Evolutionary conservation across 2,113 vertebrate species (phyloP).

Genomic region (Chrysochloris asiatica): DNA sequence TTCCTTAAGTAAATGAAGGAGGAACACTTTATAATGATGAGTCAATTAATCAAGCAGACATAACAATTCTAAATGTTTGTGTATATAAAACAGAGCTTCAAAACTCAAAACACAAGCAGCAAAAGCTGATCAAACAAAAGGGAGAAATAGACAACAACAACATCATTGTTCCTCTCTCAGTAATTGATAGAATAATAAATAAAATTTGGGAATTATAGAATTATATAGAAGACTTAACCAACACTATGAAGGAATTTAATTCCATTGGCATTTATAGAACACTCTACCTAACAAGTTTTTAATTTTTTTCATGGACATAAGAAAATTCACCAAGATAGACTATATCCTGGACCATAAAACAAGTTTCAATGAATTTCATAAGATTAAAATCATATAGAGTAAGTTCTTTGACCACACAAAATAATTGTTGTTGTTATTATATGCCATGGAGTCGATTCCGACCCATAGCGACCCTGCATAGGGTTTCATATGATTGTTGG

Average conservation of each 20-base stretch:
- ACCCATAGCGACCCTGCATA: too few relatives aligned
- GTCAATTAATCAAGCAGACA: neutral
- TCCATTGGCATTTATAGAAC: too few relatives aligned
- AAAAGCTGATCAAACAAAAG: neutral
- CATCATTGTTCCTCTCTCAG: neutral
- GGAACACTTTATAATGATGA: neutral
- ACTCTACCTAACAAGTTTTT: neutral
- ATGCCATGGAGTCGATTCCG: too few relatives aligned
- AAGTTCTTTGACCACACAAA: neutral
- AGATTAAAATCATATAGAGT: neutral
- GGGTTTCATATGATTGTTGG: too few relatives aligned
- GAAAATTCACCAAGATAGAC: neutral
- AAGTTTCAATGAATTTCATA: neutral
- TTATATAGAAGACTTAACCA: neutral
- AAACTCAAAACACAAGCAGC: neutral
- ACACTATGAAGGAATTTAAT: neutral
- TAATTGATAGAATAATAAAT: neutral
- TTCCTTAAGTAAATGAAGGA: too few relatives aligned
- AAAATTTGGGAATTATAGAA: neutral
- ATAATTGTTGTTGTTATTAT: too few relatives aligned
- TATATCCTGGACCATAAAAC: neutral
- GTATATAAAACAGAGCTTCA: neutral
- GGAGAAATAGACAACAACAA: neutral
- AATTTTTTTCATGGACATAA: neutral
- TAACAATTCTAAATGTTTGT: neutral